Evolutionary conservation across 2,113 vertebrate species (phyloP), one percentile per base, ranked within the genome.

Genomic region (Nesoenas mayeri): DNA sequence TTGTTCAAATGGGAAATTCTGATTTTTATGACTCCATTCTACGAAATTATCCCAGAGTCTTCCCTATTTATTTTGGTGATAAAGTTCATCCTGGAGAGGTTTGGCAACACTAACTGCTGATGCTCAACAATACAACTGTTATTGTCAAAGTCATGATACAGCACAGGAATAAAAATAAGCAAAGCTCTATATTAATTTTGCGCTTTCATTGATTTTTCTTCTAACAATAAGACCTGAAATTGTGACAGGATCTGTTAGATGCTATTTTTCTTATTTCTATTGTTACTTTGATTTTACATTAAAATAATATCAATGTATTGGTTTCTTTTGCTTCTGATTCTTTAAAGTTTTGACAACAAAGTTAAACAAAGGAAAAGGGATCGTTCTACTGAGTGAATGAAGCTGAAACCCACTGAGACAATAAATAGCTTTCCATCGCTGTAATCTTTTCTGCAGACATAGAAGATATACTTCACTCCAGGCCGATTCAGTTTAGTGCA

Each of bases 381-480:
- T 26, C 34, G 12, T 65, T 83, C 38, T 47, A 73, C 24, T 31
- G 15, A 13, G 12, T 58, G 44, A 90, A 90, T n/a, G 54, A 18
- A 90, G 89, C 65, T 75, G 86, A 96, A 97, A 87, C 22, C 14
- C 51, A 69, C 40, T 36, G 84, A 84, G 93, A 92, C 42, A 79
- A 88, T 26, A 56, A 57, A 64, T 28, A 72, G 20, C 18, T 89
- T 87, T 78, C 67, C 53, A 48, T 40, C 2, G 2, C 36, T 56
- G 34, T 40, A 72, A 61, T 42, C 17, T 42, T 19, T 84, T 79
- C 62, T 77, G 69, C 34, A 88, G 21, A 21, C 50, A 48, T 34
- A 53, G 57, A 60, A 91, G 42, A 26, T 87, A 81, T 14, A 47
- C 13, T 34, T 64, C 51, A 71, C 50, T 61, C 54, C 7, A 65